Conservation (phyloP, 2,113 vertebrate genomes). For the Rhagologus leucostigma region DNA sequence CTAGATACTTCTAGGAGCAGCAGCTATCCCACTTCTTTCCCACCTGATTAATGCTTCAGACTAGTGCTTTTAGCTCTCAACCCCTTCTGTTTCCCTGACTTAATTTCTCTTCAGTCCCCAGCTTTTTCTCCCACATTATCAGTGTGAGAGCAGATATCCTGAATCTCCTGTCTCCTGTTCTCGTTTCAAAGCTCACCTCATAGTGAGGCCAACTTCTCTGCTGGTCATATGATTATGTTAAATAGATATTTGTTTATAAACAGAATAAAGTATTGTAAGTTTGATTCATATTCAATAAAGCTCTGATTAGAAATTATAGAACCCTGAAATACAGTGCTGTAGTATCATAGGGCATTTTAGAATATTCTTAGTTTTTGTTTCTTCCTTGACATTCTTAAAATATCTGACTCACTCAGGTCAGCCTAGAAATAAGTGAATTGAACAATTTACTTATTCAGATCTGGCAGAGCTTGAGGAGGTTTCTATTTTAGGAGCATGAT, state of each 20-base stretch:
- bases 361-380: neutral
- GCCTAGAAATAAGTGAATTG: neutral
- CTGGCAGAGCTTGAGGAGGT: conserved; percentile 6
- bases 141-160: neutral
- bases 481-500: conserved; percentile 31
- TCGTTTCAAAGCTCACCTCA: neutral
- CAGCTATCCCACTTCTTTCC: neutral
- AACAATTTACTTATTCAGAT: conserved; percentile 25
- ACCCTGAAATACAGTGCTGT: neutral
- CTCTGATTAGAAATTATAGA: neutral
- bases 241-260: neutral
- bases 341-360: neutral
- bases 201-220: neutral
- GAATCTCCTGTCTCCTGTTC: neutral
- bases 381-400: neutral
- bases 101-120: neutral
- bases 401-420: neutral
- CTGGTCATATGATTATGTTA: neutral
- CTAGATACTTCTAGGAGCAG: neutral
- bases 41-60: neutral
- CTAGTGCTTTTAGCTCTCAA: neutral
- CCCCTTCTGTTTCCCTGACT: neutral
- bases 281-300: neutral
- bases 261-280: neutral
- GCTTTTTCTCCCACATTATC: neutral